phyloP scores from a whole-genome alignment of 2,797 vertebrate species.

The Myotis vivesi region DNA sequence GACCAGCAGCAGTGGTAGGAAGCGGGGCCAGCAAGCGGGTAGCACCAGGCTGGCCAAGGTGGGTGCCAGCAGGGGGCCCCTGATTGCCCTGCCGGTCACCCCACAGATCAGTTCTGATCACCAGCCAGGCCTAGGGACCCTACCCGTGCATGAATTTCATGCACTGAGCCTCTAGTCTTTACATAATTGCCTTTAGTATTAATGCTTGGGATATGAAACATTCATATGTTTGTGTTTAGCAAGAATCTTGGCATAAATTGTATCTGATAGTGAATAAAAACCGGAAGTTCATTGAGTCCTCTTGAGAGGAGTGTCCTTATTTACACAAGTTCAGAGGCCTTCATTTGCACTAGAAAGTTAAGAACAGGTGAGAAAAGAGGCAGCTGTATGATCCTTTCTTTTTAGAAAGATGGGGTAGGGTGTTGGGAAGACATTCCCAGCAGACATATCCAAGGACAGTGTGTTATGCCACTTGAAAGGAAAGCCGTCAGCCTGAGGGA shows the following conservation, averaged over 20 bases:
- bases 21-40: too few species aligned
- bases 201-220: not conserved
- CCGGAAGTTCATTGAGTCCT: not conserved
- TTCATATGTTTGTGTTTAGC: not conserved
- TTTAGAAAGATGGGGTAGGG: not conserved
- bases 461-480: not conserved
- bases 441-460: not conserved
- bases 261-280: not conserved
- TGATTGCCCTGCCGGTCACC: fast-evolving
- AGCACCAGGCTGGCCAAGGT: too few species aligned
- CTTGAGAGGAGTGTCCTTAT: not conserved
- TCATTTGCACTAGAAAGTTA: slow-evolving; percentile 10
- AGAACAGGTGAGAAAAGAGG: not conserved
- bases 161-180: not conserved
- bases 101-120: too few species aligned
- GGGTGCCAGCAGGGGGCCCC: too few species aligned
- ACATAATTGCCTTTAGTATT: not conserved
- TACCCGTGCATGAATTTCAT: too few species aligned
- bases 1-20: too few species aligned
- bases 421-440: not conserved
- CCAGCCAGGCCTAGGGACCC: too few species aligned
- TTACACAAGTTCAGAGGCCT: not conserved
- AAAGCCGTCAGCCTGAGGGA: not conserved
- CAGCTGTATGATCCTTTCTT: not conserved
- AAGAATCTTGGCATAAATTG: not conserved